phyloP scores from a whole-genome alignment of 2,113 vertebrate genomes.

The Bos taurus region ARS-UCD2.0 NC_037333.1:30974501-30975000 shows the following conservation, averaged over 20 bases:
- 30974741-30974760: neutral
- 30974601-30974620: neutral
- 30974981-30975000: neutral
- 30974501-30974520: neutral
- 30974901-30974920: neutral
- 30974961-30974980: neutral
- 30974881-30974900: neutral
- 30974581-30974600: constrained; percentile 1
- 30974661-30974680: neutral
- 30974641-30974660: neutral
- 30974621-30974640: neutral
- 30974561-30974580: neutral
- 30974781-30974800: neutral
- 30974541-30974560: neutral
- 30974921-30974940: neutral
- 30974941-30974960: neutral
- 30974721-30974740: neutral
- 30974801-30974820: neutral
- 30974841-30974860: constrained; percentile 12
- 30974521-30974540: neutral
- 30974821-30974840: neutral
- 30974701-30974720: neutral
- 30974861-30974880: neutral
- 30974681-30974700: neutral
- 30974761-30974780: neutral